phyloP scores from a whole-genome alignment of 1,140 invertebrate species.

The Maconellicoccus hirsutus region DNA sequence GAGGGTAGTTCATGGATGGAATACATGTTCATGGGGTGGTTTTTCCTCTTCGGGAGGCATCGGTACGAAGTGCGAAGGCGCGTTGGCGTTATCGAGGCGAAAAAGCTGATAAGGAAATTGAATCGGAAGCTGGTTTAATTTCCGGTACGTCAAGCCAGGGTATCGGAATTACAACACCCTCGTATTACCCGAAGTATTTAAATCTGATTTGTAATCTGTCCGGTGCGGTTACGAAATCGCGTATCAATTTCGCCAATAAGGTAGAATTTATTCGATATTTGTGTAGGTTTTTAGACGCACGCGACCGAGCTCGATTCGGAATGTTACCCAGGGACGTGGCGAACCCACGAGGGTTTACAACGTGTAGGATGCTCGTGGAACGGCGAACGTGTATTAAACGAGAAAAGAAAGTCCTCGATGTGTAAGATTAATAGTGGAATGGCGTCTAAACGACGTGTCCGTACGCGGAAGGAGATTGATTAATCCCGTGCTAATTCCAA shows the following conservation, averaged over 20 bases:
- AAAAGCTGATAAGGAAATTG: slow-evolving; percentile 8
- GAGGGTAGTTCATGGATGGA: no score
- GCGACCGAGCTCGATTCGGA: no score
- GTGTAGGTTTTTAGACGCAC: no score
- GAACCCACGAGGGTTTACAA: no score
- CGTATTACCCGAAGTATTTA: slow-evolving; percentile 10
- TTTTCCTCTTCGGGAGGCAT: no score
- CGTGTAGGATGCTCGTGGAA: neutral
- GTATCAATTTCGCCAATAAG: slow-evolving; percentile 11
- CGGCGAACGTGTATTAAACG: neutral
- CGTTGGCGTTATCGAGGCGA: no score
- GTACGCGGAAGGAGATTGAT: slow-evolving; percentile 12
- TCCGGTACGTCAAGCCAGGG: neutral
- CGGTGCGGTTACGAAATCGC: neutral
- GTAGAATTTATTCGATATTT: neutral
- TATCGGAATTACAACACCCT: neutral
- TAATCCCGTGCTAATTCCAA: slow-evolving; percentile 8
- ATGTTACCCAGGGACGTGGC: no score
- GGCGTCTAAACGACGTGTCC: neutral
- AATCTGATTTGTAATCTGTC: slow-evolving; percentile 17
- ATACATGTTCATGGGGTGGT: no score
- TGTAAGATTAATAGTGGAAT: slow-evolving; percentile 20
- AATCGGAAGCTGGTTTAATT: slow-evolving; percentile 16
- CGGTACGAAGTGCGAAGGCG: no score
- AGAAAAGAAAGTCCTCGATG: neutral